Percentiles rank a stretch among this genome's conserved stretches.
These are phyloP conservation scores for Lomographa bimaculata DNA, from an alignment of 2,888 invertebrate species.

Conservation along the genomic window DNA sequence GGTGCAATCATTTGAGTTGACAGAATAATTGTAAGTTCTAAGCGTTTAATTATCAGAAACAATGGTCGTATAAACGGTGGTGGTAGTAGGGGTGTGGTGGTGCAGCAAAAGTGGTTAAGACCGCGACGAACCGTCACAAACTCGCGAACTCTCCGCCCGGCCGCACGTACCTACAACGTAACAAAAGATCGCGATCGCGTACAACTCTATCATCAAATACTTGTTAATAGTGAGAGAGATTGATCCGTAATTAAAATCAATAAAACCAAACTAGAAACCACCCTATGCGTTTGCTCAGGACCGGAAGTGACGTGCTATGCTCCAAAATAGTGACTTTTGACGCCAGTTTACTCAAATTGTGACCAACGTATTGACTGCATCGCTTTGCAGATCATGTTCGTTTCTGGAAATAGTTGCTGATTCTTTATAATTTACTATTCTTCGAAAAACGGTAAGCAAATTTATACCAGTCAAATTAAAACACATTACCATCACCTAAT, in stretches of 20 bases:
- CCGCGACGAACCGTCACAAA: slow-evolving; percentile 3
- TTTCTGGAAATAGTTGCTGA: slow-evolving; percentile 51
- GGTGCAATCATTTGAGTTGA: slow-evolving; percentile 2
- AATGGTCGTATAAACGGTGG: slow-evolving; percentile 13
- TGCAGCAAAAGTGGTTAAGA: slow-evolving; percentile 19
- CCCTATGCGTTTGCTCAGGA: slow-evolving; percentile 58
- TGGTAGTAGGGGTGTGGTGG: slow-evolving; percentile 13
- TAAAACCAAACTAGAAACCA: no score
- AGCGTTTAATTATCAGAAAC: slow-evolving; percentile 14
- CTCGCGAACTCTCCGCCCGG: slow-evolving; percentile 9
- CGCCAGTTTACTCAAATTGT: slow-evolving; percentile 51
- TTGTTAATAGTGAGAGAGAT: no score
- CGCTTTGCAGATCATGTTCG: slow-evolving; percentile 46
- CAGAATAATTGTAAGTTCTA: slow-evolving; percentile 11
- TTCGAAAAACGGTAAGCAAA: slow-evolving; percentile 48
- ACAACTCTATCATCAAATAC: no score
- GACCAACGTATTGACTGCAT: slow-evolving; percentile 38
- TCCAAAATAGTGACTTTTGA: slow-evolving; percentile 66
- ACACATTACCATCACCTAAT: slow-evolving; percentile 22
- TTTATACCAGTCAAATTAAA: slow-evolving; percentile 20
- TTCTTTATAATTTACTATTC: slow-evolving; percentile 30
- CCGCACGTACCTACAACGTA: slow-evolving; percentile 4
- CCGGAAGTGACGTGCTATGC: slow-evolving; percentile 67
- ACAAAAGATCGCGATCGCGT: slow-evolving; percentile 9
- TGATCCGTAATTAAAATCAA: no score